These are phyloP conservation scores for Perca fluviatilis DNA, from an alignment of 2,113 vertebrate genomes.

Conservation along the genomic window DNA sequence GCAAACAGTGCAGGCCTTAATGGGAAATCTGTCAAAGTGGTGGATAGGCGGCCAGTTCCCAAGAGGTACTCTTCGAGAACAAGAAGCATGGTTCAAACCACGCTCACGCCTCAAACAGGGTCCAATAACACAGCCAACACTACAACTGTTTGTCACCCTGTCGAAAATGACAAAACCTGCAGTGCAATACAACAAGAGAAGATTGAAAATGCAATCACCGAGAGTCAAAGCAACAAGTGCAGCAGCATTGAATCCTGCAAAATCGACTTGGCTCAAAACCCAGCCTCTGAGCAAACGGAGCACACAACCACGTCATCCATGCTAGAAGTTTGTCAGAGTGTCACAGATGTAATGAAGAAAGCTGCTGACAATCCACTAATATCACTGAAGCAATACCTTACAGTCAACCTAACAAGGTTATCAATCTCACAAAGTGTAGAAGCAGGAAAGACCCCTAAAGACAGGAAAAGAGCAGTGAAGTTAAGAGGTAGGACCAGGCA, in stretches of 20 bases:
- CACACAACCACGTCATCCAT: not conserved
- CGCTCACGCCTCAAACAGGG: not conserved
- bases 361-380: slow-evolving; percentile 54
- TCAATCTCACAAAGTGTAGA: slow-evolving; percentile 52
- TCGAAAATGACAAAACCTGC: slow-evolving; percentile 25
- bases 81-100: slow-evolving; percentile 45
- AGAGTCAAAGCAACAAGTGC: slow-evolving; percentile 24
- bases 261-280: not conserved
- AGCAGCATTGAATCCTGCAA: slow-evolving; percentile 25
- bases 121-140: slow-evolving; percentile 12
- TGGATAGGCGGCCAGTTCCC: slow-evolving; percentile 35
- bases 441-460: slow-evolving; percentile 41
- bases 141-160: not conserved
- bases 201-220: slow-evolving; percentile 23
- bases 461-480: slow-evolving; percentile 8
- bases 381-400: slow-evolving; percentile 83
- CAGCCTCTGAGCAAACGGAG: not conserved
- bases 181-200: slow-evolving; percentile 44
- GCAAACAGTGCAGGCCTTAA: slow-evolving; percentile 9
- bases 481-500: slow-evolving; percentile 47
- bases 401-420: slow-evolving; percentile 81
- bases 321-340: slow-evolving; percentile 12
- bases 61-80: slow-evolving; percentile 69
- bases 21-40: slow-evolving; percentile 54
- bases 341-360: slow-evolving; percentile 25